Percentiles rank a stretch among this genome's conserved stretches.
Conservation (phyloP, 2,888 invertebrate genomes). For the Idaea straminata region DNA sequence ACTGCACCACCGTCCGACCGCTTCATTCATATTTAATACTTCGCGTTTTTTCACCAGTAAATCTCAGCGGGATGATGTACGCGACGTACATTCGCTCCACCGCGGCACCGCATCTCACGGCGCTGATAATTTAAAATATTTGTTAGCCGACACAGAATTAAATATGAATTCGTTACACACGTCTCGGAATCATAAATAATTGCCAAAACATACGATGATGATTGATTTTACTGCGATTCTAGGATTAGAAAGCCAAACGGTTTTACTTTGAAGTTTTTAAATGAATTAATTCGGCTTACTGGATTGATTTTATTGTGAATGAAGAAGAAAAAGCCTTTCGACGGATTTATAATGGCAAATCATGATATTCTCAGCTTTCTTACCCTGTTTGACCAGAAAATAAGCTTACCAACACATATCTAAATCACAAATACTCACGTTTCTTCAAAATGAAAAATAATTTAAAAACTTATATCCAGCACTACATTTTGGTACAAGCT, state of each 20-base stretch:
- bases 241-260: constrained; percentile 22
- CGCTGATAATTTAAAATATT: constrained; percentile 21
- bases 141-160: constrained; percentile 21
- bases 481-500: no score
- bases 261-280: constrained; percentile 12
- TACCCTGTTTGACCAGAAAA: not conserved
- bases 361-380: not conserved
- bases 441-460: no score
- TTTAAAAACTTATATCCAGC: no score
- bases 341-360: not conserved
- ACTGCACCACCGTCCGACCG: constrained; percentile 22
- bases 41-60: constrained; percentile 63
- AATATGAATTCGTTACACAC: constrained; percentile 22
- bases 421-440: no score
- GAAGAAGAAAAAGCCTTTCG: not conserved
- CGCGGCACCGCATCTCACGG: constrained; percentile 29
- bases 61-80: constrained; percentile 56
- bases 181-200: constrained; percentile 24
- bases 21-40: constrained; percentile 72
- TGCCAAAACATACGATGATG: constrained; percentile 19
- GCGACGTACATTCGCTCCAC: constrained; percentile 48
- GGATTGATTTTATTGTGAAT: constrained; percentile 2
- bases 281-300: constrained; percentile 12
- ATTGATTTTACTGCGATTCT: constrained; percentile 24
- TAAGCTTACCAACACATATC: not conserved